These are phyloP conservation scores for Crotalus tigris DNA, from an alignment of 2,113 vertebrate species.

Conservation along the genomic window DNA sequence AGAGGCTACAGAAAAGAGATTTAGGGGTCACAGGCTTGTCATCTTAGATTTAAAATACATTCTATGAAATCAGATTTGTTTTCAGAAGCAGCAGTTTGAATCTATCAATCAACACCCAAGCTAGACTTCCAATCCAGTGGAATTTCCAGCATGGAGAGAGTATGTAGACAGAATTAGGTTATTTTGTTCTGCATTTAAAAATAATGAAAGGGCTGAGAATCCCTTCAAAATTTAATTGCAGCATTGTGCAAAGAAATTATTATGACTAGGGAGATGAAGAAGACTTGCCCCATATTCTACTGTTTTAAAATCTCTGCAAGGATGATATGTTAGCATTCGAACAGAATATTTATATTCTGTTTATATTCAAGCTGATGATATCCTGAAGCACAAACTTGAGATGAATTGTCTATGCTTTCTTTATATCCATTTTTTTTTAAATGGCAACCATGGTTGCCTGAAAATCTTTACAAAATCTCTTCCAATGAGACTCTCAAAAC, in stretches of 20 bases:
- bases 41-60: not conserved
- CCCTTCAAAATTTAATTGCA: fast-evolving
- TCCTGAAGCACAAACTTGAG: not conserved
- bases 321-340: conserved; percentile 8
- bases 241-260: fast-evolving
- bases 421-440: not conserved
- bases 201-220: not conserved
- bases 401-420: not conserved
- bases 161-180: not conserved
- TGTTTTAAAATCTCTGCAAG: not conserved
- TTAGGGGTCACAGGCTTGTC: not conserved
- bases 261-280: not conserved
- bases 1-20: not conserved
- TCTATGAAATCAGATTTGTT: not conserved
- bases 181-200: not conserved
- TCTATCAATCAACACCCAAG: not conserved
- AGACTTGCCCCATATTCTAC: not conserved
- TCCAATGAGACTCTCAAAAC: not conserved
- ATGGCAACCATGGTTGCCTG: not conserved
- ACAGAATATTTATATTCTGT: conserved; percentile 40
- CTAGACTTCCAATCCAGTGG: not conserved
- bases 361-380: conserved; percentile 12
- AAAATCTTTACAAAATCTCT: not conserved
- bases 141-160: not conserved
- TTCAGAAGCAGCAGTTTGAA: not conserved